Base-by-base conservation (phyloP, 1,140 invertebrate genomes). In the Thrips palmi region DNA sequence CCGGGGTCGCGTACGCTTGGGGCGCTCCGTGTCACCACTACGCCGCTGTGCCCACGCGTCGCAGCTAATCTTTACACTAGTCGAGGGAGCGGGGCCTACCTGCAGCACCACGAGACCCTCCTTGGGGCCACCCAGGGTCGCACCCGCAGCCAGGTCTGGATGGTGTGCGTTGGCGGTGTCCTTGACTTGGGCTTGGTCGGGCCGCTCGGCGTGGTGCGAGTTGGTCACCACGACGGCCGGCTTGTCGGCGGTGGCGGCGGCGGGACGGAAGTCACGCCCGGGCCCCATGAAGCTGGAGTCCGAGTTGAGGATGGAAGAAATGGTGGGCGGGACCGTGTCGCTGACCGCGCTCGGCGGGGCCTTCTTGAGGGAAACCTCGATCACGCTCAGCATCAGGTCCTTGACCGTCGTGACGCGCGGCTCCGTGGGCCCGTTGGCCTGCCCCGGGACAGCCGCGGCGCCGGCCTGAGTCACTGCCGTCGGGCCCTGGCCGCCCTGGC, bases 341-440 rank as follows among this genome's bases (percentile, higher is more conserved):
- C 41, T 33, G 45, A 54, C 39, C 48, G 56, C 42, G 52, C 49
- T 3, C 62, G 59, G 34, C 57, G 59, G 11, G 4, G 33, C 12
- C 45, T 74, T 74, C 54, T 71, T 70, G 2, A 81, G 50, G 37
- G 71, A 71, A 54, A 70, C 68, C 47, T 82, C 77, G 34, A 82
- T 82, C 25, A 80, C 72, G 44, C 73, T 72, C 25, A 73, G 55
- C 58, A 83, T 71, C 14, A 83, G 62, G 55, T 83, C 78, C 41
- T 74, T 70, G 4, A 82, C 75, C 3, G 75, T 77, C n/a, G n/a
- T n/a, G n/a, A n/a, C n/a, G n/a, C n/a, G n/a, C n/a, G n/a, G n/a
- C n/a, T n/a, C n/a, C n/a, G n/a, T n/a, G 46, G 10, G 40, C 12
- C 5, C 37, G 35, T 56, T 64, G 27, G 54, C 57, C 0, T 55